Evolutionary conservation across 2,797 vertebrate species (phyloP), one percentile per base, ranked within the genome.

Genomic region (Anguilla megastoma): DNA sequence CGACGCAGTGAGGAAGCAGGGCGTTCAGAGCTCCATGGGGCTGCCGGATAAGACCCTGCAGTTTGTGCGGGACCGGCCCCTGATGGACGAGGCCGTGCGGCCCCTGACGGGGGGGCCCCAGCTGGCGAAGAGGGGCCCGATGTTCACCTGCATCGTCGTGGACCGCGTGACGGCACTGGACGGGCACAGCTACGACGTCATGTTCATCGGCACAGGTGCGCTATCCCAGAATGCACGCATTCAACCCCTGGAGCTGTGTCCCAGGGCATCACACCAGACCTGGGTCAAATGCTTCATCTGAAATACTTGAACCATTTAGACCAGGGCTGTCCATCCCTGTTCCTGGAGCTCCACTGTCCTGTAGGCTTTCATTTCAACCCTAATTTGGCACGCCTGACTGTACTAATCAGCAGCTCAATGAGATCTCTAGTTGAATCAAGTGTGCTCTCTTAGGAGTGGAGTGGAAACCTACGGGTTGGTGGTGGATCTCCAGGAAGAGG

Each of bases 171-270:
- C 89, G 33, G 95, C 94, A 5, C 92, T 95, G 52, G 94, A 97
- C 0, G 91, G 94, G 76, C 80, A 93, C 87, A 91, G 7, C 0
- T 89, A 96, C 2, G 79, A 91, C 0, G 93, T 97, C 86, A 95
- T 97, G 95, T 97, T 97, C 90, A 92, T 95, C 21, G 96, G 96
- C 93, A 96, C 97, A 71, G 96, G 96, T 96, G 87, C 89, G 86
- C 48, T 80, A 21, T 45, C 5, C 27, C 33, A 50, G 58, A 86
- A 36, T 6, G 24, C 69, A 2, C 79, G 21, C 24, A 82, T 79
- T 7, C 10, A 10, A 84, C 16, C 48, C 41, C 79, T 30, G 12
- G 52, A 16, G 27, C 27, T 85, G 27, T 30, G 24, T 36, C 2
- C 54, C 27, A 18, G 52, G 16, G 24, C 63, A n/a, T 66, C 33